Base-by-base conservation (phyloP, 2,113 vertebrate species). In the Larimichthys polyactis region DNA sequence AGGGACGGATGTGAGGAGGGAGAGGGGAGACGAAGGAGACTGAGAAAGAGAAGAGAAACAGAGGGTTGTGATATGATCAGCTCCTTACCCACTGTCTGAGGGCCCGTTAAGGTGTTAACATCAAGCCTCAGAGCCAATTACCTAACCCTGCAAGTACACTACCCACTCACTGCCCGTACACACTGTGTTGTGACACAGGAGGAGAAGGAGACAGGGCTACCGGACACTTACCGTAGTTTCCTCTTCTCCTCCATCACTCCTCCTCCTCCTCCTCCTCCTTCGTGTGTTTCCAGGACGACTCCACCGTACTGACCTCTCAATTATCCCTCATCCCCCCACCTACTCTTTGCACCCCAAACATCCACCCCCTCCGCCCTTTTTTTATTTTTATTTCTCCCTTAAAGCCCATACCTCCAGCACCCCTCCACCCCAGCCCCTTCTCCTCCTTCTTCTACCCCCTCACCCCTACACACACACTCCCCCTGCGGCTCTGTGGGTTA, bases 1-100 rank as follows among this genome's bases (percentile, higher is more conserved):
- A 57, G 43, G 16, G 22, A 27, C 16, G 27, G 80, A 57, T 22
- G 55, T 15, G 22, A 3, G 7, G 40, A 58, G 32, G 49, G 71
- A 59, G 55, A 46, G 60, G 79, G 67, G 71, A 24, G 79, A 29
- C 14, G 74, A 32, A 78, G 73, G 71, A 54, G 68, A 72, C 82
- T 24, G 54, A 73, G 77, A 82, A 67, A 71, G 64, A 55, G 24
- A 86, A 46, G 85, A 87, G 83, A 90, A 82, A 90, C 75, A 79
- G 87, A 85, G 62, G 96, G 96, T 94, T 90, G 94, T 97, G 96
- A 96, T 96, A 94, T 95, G 91, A 96, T 96, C 96, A 95, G 95
- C 95, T 96, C 93, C 96, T 96, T 97, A 96, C 96, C 95, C 36
- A 86, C 93, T 92, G 96, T 96, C 94, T 93, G 94, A 92, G 96